phyloP scores from a whole-genome alignment of 2,113 vertebrate genomes.

The Piprites chloris region DNA sequence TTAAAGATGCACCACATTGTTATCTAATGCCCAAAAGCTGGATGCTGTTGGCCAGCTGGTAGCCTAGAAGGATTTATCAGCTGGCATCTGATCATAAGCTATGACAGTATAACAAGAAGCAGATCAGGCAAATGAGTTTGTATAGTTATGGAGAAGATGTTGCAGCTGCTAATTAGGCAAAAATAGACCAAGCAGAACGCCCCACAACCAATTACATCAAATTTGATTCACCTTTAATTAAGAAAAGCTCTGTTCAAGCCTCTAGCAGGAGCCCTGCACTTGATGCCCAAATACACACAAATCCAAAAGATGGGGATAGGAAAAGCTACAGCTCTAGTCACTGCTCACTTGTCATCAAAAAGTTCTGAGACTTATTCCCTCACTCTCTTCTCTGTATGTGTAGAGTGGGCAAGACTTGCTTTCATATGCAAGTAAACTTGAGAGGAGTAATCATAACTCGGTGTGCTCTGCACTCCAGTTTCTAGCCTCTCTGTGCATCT shows the following conservation, averaged over 20 bases:
- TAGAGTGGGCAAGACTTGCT: not conserved
- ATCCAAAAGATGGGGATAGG: not conserved
- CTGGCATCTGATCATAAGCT: not conserved
- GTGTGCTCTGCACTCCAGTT: not conserved
- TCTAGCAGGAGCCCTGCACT: not conserved
- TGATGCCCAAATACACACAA: not conserved
- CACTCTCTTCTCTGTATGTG: too few relatives aligned
- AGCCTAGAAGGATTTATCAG: not conserved
- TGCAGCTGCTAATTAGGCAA: not conserved
- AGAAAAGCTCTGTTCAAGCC: not conserved
- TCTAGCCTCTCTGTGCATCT: not conserved
- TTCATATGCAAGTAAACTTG: not conserved
- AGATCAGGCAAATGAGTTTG: not conserved
- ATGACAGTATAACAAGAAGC: not conserved
- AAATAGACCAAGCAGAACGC: not conserved
- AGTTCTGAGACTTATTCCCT: not conserved
- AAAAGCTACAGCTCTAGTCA: not conserved
- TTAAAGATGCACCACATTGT: not conserved
- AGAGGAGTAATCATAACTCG: not conserved
- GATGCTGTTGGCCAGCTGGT: not conserved
- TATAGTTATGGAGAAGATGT: not conserved
- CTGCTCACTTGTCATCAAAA: not conserved
- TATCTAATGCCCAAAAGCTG: not conserved
- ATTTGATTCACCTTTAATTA: constrained; percentile 15
- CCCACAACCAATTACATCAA: constrained; percentile 6